Evolutionary conservation across 2,797 vertebrate genomes (phyloP), one percentile per base, ranked within the genome.

Genomic region (Mastacembelus armatus): DNA sequence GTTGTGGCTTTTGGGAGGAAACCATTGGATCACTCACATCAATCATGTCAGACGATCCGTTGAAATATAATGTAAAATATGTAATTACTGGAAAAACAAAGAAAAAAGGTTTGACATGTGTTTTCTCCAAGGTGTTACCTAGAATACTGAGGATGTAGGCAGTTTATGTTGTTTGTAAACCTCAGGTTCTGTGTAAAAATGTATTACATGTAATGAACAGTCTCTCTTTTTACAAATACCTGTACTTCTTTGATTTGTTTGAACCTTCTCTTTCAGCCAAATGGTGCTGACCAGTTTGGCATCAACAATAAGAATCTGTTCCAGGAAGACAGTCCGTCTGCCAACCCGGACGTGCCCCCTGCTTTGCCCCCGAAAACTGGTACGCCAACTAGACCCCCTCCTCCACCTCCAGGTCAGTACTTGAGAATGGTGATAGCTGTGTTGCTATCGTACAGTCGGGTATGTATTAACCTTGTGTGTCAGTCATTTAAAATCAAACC

Each of bases 331-430:
- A 71, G 85, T 18, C 86, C 89, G 75, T 90, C 93, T 72, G 89
- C 69, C 54, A 90, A 64, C 79, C 85, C 96, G 22, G 97, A 97
- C 16, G 80, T 95, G 30, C 97, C 98, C 76, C 98, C 98, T 42
- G 96, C 97, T 22, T 89, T 98, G 87, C 98, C 97, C 14, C 97
- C 98, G 11, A 98, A 99, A 91, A 96, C 93, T 1, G 97, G 96
- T 84, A 98, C 97, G 4, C 97, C 97, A 64, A 97, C 98, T 11
- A 93, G 97, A 89, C 97, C 98, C 15, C 97, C 97, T 48, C 98
- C 97, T 18, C 97, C 96, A 22, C 96, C 97, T 55, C 96, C 97
- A 91, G 97, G 97, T 99, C 90, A 91, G 90, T 74, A n/a, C 18
- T 36, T 5, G 2, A 52, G 19, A 0, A 3, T 22, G 42, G 15